These are phyloP conservation scores for Incurvaria masculella DNA, from an alignment of 2,888 invertebrate genomes.

Conservation along the genomic window DNA sequence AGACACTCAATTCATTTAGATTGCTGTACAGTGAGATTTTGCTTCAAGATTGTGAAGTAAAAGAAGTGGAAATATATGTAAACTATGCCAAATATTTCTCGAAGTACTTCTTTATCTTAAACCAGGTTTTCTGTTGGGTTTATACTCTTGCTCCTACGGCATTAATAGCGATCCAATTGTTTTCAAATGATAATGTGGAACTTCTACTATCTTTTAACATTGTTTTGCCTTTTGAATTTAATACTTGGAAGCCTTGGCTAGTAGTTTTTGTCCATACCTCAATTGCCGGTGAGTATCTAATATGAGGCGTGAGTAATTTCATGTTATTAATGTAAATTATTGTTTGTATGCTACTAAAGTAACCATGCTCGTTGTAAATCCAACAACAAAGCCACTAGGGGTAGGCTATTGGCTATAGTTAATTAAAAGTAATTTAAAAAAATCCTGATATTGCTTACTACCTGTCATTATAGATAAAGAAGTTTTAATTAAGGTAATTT, in stretches of 20 bases:
- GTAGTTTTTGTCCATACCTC: not conserved
- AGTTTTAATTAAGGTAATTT: too few relatives aligned
- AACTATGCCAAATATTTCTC: not conserved
- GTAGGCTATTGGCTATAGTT: too few relatives aligned
- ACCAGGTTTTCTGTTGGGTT: not conserved
- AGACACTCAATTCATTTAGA: not conserved
- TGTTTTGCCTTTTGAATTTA: not conserved
- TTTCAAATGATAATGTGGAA: not conserved
- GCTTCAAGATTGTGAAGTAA: not conserved
- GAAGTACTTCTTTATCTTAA: not conserved
- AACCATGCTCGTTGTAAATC: too few relatives aligned
- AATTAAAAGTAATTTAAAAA: too few relatives aligned
- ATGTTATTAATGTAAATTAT: too few relatives aligned
- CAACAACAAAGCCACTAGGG: too few relatives aligned
- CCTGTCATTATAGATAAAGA: too few relatives aligned
- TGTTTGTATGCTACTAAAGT: too few relatives aligned
- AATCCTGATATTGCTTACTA: too few relatives aligned
- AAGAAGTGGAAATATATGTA: not conserved
- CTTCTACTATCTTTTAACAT: not conserved
- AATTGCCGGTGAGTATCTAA: not conserved
- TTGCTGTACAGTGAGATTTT: not conserved
- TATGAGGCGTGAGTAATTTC: too few relatives aligned
- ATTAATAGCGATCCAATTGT: not conserved
- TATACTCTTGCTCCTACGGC: not conserved
- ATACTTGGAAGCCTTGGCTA: not conserved